A percentile compares a stretch with the other conserved stretches of the same genome.
Evolutionary conservation across 2,888 invertebrate genomes (phyloP).

Genomic region (Empis stercorea): DNA sequence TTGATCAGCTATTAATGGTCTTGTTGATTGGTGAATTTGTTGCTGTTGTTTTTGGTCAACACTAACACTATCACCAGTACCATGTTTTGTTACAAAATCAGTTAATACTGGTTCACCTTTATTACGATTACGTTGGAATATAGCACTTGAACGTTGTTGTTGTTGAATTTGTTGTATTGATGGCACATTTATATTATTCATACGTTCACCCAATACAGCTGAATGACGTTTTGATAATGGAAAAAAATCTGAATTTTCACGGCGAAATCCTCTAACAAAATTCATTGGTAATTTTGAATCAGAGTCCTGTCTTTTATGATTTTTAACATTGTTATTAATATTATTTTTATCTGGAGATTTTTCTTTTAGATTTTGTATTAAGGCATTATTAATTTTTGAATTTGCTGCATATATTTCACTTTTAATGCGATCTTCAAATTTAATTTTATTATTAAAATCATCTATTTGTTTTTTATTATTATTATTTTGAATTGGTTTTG

Average conservation of each 20-base stretch:
- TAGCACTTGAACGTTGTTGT: conserved; percentile 52
- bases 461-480: conserved; percentile 11
- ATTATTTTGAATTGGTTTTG: conserved; percentile 1
- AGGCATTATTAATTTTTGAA: conserved; percentile 13
- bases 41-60: conserved; percentile 10
- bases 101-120: conserved; percentile 57
- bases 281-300: conserved; percentile 57
- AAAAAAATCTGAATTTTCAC: conserved; percentile 76
- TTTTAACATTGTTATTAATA: conserved; percentile 27
- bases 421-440: conserved; percentile 15
- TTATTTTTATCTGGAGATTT: conserved; percentile 22
- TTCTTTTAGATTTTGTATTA: conserved; percentile 26
- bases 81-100: conserved; percentile 42
- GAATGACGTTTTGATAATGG: conserved; percentile 66
- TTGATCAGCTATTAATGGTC: conserved; percentile 14
- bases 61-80: conserved; percentile 8
- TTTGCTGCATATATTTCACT: conserved; percentile 15
- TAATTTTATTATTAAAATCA: conserved; percentile 16
- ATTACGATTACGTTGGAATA: conserved; percentile 51
- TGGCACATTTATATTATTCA: conserved; percentile 19
- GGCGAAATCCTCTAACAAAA: conserved; percentile 64
- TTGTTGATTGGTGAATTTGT: conserved; percentile 19
- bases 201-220: conserved; percentile 45
- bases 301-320: conserved; percentile 59
- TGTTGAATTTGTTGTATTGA: conserved; percentile 25